Conservation (phyloP, 2,888 invertebrate genomes). For the Vanessa cardui region DNA sequence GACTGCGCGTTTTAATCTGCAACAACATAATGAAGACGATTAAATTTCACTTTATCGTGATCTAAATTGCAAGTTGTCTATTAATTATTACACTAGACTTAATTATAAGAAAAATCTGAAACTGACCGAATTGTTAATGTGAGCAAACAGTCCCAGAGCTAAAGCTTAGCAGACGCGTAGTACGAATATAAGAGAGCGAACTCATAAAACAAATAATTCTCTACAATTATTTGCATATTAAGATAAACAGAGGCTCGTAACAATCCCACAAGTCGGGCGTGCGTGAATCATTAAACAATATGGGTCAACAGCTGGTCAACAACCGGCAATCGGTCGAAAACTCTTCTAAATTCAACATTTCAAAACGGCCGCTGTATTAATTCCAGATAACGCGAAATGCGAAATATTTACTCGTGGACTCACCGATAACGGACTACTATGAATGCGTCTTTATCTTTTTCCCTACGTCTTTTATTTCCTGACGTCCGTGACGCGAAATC, state of each 20-base stretch:
- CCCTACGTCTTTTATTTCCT: slow-evolving; percentile 55
- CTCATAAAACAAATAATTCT: slow-evolving; percentile 4
- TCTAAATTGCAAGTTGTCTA: neutral
- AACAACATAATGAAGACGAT: slow-evolving; percentile 52
- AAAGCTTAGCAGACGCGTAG: neutral
- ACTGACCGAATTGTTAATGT: neutral
- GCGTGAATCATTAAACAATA: slow-evolving; percentile 46
- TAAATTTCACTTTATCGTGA: neutral
- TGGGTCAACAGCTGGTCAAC: slow-evolving; percentile 51
- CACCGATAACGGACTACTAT: slow-evolving; percentile 72
- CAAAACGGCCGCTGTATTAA: slow-evolving; percentile 67
- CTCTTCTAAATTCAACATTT: slow-evolving; percentile 68
- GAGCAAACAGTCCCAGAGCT: no score
- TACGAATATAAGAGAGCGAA: neutral
- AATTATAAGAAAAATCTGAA: neutral
- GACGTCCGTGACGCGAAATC: slow-evolving; percentile 26
- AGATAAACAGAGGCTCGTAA: slow-evolving; percentile 24
- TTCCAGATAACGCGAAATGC: slow-evolving; percentile 72
- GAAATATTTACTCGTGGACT: slow-evolving; percentile 76
- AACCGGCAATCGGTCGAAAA: slow-evolving; percentile 56
- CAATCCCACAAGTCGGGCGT: slow-evolving; percentile 30
- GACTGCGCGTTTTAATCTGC: slow-evolving; percentile 70
- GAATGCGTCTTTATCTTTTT: slow-evolving; percentile 76
- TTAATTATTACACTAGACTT: neutral
- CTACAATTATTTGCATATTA: slow-evolving; percentile 19